Conservation (phyloP, 1,140 invertebrate genomes). For the Lasioglossum albipes region DNA sequence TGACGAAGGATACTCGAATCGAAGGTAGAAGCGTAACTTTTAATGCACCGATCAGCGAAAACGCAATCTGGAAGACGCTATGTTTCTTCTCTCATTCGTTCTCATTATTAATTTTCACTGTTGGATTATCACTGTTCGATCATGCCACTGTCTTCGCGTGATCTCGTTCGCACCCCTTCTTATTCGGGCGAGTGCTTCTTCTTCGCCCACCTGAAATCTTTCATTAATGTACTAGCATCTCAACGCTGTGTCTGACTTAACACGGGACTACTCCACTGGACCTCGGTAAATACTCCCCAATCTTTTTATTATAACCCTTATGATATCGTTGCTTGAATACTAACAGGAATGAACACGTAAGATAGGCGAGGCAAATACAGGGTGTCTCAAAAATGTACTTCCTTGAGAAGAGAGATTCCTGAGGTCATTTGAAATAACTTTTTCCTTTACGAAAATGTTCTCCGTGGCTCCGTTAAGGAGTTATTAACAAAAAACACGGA, state of each 20-base stretch:
- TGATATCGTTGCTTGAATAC: not conserved
- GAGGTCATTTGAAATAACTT: too few relatives aligned
- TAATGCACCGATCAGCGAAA: conserved; percentile 59
- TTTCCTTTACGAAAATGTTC: too few relatives aligned
- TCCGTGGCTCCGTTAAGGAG: too few relatives aligned
- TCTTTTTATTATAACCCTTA: not conserved
- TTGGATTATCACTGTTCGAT: not conserved
- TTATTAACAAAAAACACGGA: too few relatives aligned
- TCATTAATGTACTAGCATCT: not conserved
- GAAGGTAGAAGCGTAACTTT: conserved; percentile 64
- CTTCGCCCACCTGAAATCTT: not conserved
- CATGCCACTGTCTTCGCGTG: conserved; percentile 18
- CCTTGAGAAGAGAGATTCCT: too few relatives aligned
- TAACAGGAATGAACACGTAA: too few relatives aligned
- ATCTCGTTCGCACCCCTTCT: conserved; percentile 23
- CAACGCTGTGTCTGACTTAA: conserved; percentile 7
- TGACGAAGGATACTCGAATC: conserved; percentile 62
- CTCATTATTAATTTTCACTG: not conserved
- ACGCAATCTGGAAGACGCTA: conserved; percentile 66
- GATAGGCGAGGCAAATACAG: too few relatives aligned
- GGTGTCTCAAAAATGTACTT: too few relatives aligned
- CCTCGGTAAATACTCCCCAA: conserved; percentile 10
- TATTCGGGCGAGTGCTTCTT: not conserved
- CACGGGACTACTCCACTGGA: conserved; percentile 21
- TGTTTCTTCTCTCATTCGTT: conserved; percentile 18